Base-by-base conservation (phyloP, 2,888 invertebrate species). In the Cyrtodaria siliqua region DNA sequence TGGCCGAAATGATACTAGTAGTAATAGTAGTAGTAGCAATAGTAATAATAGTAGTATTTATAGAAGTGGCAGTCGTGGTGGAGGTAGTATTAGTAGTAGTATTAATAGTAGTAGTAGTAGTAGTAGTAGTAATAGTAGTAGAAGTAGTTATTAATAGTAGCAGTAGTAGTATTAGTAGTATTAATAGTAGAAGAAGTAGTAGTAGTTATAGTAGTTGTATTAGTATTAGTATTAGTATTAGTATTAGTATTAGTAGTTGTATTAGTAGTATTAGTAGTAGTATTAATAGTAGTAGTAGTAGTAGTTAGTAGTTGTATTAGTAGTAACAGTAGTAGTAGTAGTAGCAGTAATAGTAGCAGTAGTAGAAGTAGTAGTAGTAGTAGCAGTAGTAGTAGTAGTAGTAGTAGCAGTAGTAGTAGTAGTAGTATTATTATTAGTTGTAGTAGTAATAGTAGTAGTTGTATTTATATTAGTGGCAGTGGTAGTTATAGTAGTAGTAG, bases 131-230 rank as follows among this genome's bases (percentile, higher is more conserved):
- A 60, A 44, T 47, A 60, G 60, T 47, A 47, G 60, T 44, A 26
- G 47, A 24, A 60, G 44, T 44, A 60, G 44, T 20, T 60, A 60
- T 42, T 60, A 60, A 44, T 60, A 60, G 60, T 60, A 60, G 60
- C 26, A 60, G 47, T n/a, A n/a, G 60, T 47, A 47, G 60, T 44
- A 26, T 24, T 47, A 60, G 44, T 44, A 60, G 44, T 60, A 60
- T 42, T 60, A 60, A 44, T 60, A 60, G 60, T 60, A 60, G 60
- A 26, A 60, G 47, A 26, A 60, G 60, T 47, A 60, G 47, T 47
- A 60, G 60, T 27, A 60, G 60, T 47, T 44, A 44, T 47, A 60
- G 60, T 47, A 47, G 60, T 47, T 44, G 60, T 47, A 60, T 42
- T 47, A 60, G 60, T 47, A 29, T 42, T 47, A 27, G 60, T 47